These are phyloP conservation scores for Artibeus jamaicensis DNA, from an alignment of 2,797 vertebrate species.

Conservation along the genomic window DNA sequence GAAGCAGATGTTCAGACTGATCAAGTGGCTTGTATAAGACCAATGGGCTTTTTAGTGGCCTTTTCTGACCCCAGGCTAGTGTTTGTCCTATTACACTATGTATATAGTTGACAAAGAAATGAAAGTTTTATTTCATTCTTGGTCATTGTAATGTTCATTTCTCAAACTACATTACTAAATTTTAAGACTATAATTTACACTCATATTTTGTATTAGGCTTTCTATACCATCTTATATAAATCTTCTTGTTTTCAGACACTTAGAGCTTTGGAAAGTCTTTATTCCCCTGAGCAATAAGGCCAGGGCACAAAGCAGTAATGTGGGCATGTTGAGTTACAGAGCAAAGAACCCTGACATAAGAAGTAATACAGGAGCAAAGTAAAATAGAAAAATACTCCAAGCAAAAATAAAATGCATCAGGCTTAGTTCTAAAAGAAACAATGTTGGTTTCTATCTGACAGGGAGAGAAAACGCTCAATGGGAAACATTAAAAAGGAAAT, in stretches of 20 bases:
- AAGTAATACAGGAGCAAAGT: not conserved
- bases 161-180: not conserved
- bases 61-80: not conserved
- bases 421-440: not conserved
- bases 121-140: not conserved
- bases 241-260: not conserved
- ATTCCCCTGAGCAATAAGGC: not conserved
- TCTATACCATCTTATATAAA: not conserved
- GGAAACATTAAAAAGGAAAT: slow-evolving; percentile 45
- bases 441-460: slow-evolving; percentile 39
- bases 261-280: not conserved
- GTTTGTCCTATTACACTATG: not conserved
- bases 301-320: not conserved
- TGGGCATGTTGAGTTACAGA: not conserved
- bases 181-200: not conserved
- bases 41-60: not conserved
- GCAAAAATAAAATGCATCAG: not conserved
- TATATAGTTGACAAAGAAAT: not conserved
- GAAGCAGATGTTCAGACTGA: not conserved
- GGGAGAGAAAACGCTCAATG: not conserved
- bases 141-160: not conserved
- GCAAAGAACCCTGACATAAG: not conserved
- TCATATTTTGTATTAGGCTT: not conserved
- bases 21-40: not conserved
- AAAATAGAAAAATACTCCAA: slow-evolving; percentile 16